These are phyloP conservation scores for Drosophila asahinai DNA, from an alignment of 1,140 invertebrate genomes.

Conservation along the genomic window DNA sequence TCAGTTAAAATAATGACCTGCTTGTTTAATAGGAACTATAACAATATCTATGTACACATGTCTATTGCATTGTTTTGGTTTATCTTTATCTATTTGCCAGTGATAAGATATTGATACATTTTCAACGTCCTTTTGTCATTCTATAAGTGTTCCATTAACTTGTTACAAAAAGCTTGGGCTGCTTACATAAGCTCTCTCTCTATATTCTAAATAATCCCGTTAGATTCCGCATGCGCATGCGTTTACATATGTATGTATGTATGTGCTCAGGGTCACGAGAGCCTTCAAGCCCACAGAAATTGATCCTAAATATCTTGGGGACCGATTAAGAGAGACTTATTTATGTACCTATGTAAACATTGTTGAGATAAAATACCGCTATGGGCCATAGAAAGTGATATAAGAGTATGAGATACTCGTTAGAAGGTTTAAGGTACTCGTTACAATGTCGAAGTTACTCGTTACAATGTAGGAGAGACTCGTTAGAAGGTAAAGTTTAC, in stretches of 20 bases:
- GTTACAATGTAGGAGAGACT: not conserved
- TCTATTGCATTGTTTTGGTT: not conserved
- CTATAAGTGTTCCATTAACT: constrained; percentile 4
- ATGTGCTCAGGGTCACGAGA: constrained; percentile 8
- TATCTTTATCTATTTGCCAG: not conserved
- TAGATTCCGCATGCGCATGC: constrained; percentile 2
- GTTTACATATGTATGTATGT: not conserved
- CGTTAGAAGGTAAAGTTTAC: not conserved
- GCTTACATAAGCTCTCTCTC: constrained; percentile 12
- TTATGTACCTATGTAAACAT: not conserved
- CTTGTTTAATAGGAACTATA: not conserved
- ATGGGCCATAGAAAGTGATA: no score
- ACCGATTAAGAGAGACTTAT: no score
- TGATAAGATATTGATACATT: constrained; percentile 15
- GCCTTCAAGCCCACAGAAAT: constrained; percentile 3
- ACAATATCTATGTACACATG: not conserved
- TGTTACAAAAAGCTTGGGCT: constrained; percentile 6
- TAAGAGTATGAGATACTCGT: not conserved
- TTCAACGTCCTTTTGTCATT: constrained; percentile 4
- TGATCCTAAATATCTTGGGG: not conserved
- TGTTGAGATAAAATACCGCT: not conserved
- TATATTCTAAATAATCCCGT: constrained; percentile 16
- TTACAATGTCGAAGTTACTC: not conserved
- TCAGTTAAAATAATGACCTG: not conserved
- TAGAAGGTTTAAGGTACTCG: not conserved